A percentile compares a stretch with the other conserved stretches of the same genome.
phyloP scores from a whole-genome alignment of 2,113 vertebrate genomes.

The Channa argus region DNA sequence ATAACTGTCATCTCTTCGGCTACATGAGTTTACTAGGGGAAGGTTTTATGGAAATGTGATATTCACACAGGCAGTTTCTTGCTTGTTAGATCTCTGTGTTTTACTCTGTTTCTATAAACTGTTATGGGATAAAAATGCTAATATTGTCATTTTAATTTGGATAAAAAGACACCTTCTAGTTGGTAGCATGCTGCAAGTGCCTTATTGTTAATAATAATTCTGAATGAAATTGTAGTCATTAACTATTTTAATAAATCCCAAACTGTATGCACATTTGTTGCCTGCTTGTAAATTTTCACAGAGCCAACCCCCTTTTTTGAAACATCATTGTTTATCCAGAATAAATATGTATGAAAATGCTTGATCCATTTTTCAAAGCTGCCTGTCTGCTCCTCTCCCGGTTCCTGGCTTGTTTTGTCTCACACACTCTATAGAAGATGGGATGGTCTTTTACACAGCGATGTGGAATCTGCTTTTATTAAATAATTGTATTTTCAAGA shows the following conservation, averaged over 20 bases:
- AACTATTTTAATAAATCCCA: background rate
- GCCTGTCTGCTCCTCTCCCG: constrained; percentile 13
- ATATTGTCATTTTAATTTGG: too few species aligned
- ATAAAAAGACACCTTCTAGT: too few species aligned
- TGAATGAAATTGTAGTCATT: background rate
- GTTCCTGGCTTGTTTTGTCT: constrained; percentile 15
- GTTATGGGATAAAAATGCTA: too few species aligned
- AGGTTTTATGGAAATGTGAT: background rate
- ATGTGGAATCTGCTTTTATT: too few species aligned
- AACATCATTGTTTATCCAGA: constrained; percentile 28
- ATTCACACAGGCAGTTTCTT: constrained; percentile 17
- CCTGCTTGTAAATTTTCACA: constrained; percentile 13
- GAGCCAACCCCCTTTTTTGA: constrained; percentile 19
- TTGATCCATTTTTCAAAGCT: constrained; percentile 22
- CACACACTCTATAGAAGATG: background rate
- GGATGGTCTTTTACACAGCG: too few species aligned
- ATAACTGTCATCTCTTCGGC: background rate
- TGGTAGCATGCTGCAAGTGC: too few species aligned
- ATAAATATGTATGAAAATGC: constrained; percentile 42
- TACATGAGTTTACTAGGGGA: background rate
- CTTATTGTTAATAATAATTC: too few species aligned
- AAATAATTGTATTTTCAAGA: too few species aligned
- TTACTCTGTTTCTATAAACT: too few species aligned
- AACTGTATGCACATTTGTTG: background rate
- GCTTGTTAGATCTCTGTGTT: background rate